Conservation (phyloP, 2,113 vertebrate species). For the Gulo gulo region DNA sequence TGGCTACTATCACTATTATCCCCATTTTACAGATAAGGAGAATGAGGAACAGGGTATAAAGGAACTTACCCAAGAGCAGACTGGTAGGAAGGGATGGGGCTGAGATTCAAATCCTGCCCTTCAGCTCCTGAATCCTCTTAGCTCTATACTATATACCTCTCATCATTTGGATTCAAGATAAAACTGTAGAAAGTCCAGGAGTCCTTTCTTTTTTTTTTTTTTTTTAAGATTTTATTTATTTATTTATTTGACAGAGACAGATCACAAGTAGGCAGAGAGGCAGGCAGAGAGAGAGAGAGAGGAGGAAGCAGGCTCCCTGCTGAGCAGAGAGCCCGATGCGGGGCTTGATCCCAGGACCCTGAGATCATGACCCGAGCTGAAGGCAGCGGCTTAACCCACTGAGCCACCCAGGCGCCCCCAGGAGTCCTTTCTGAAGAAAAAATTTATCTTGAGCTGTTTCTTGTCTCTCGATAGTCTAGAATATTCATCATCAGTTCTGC, state of each 20-base stretch:
- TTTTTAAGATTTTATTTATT: too few relatives aligned
- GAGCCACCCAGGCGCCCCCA: too few relatives aligned
- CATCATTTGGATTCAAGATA: background rate
- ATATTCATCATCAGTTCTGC: background rate
- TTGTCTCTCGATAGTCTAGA: background rate
- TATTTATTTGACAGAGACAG: too few relatives aligned
- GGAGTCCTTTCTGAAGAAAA: background rate
- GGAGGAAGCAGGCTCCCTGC: too few relatives aligned
- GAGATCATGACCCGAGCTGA: too few relatives aligned
- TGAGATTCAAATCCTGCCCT: background rate
- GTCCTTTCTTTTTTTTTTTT: background rate
- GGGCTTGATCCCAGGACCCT: too few relatives aligned
- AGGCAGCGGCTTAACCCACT: too few relatives aligned
- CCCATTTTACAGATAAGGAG: slow-evolving; percentile 6
- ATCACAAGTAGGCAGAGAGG: too few relatives aligned
- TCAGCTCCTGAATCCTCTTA: background rate
- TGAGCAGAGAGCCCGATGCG: too few relatives aligned
- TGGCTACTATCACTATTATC: background rate
- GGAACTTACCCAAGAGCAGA: background rate
- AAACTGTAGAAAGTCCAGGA: background rate
- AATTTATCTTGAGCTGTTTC: background rate
- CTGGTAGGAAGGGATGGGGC: background rate
- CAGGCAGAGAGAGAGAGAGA: too few relatives aligned
- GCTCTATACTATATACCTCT: background rate
- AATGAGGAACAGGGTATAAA: background rate